Percentiles rank a stretch among this genome's conserved stretches.
phyloP scores from a whole-genome alignment of 2,888 invertebrate species.

The Amiota mariae region DNA sequence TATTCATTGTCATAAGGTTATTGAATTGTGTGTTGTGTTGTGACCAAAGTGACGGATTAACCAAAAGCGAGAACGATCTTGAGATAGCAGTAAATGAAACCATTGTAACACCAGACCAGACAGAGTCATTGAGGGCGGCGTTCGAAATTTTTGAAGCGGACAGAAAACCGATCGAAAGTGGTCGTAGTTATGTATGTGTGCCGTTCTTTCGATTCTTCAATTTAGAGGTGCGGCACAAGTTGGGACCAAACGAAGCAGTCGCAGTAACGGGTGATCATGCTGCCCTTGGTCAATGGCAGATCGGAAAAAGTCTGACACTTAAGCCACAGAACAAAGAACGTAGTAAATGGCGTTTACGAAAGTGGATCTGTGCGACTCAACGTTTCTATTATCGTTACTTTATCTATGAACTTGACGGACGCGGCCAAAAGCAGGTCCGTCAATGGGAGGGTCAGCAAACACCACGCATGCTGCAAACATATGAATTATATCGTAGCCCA shows the following conservation, averaged over 20 bases:
- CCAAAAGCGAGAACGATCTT: slow-evolving; percentile 15
- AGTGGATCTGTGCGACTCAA: slow-evolving; percentile 78
- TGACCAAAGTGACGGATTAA: slow-evolving; percentile 9
- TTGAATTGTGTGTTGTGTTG: background rate
- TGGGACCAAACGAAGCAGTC: slow-evolving; percentile 78
- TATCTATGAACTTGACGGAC: slow-evolving; percentile 55
- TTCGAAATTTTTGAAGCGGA: slow-evolving; percentile 54
- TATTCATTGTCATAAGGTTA: slow-evolving; percentile 48
- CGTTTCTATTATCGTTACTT: slow-evolving; percentile 71
- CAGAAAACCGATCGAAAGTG: slow-evolving; percentile 28
- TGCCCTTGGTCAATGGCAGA: slow-evolving; percentile 83
- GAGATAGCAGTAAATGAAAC: slow-evolving; percentile 46
- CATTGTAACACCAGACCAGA: slow-evolving; percentile 38
- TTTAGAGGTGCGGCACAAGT: slow-evolving; percentile 72
- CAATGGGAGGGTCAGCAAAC: slow-evolving; percentile 76
- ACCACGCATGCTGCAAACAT: slow-evolving; percentile 63
- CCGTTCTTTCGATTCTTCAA: slow-evolving; percentile 65
- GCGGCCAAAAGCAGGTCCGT: slow-evolving; percentile 59
- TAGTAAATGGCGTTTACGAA: slow-evolving; percentile 77
- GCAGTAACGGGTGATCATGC: slow-evolving; percentile 82
- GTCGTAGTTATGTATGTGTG: slow-evolving; percentile 57
- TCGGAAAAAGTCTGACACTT: slow-evolving; percentile 75
- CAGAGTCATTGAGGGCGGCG: slow-evolving; percentile 43
- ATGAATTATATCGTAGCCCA: slow-evolving; percentile 56
- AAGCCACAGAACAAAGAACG: slow-evolving; percentile 67